Conservation (phyloP, 2,797 vertebrate genomes). For the Helarctos malayanus region DNA sequence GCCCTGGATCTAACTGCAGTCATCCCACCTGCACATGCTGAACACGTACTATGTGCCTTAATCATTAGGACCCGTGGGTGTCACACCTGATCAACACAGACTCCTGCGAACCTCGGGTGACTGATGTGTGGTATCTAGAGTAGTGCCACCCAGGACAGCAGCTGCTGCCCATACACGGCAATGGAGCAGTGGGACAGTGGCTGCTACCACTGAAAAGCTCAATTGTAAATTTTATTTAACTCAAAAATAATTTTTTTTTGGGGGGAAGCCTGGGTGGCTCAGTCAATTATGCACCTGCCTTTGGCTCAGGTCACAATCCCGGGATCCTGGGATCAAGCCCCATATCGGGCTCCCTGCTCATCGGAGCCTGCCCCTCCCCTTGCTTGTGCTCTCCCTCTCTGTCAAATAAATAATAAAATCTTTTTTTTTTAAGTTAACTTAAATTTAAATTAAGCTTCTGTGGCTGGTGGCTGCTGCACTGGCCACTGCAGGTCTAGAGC, state of each 20-base stretch:
- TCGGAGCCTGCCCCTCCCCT: neutral
- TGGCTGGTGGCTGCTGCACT: neutral
- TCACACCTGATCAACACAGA: neutral
- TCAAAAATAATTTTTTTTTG: neutral
- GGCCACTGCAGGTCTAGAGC: neutral
- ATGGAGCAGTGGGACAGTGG: neutral
- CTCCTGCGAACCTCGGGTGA: neutral
- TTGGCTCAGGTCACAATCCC: neutral
- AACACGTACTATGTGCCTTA: neutral
- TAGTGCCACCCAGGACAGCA: neutral
- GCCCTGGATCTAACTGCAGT: neutral
- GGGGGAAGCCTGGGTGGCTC: neutral
- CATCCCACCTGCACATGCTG: neutral
- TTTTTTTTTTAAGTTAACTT: neutral
- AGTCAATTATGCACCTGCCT: neutral
- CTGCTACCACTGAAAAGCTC: neutral
- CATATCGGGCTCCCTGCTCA: accelerated
- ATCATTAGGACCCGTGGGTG: neutral
- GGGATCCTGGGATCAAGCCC: neutral
- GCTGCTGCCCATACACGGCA: neutral
- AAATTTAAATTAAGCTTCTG: neutral
- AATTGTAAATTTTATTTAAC: too few relatives aligned
- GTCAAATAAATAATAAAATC: neutral
- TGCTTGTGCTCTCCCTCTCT: neutral
- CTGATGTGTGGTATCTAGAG: neutral